These are phyloP conservation scores for Brachypteracias leptosomus DNA, from an alignment of 2,113 vertebrate genomes.

Conservation along the genomic window DNA sequence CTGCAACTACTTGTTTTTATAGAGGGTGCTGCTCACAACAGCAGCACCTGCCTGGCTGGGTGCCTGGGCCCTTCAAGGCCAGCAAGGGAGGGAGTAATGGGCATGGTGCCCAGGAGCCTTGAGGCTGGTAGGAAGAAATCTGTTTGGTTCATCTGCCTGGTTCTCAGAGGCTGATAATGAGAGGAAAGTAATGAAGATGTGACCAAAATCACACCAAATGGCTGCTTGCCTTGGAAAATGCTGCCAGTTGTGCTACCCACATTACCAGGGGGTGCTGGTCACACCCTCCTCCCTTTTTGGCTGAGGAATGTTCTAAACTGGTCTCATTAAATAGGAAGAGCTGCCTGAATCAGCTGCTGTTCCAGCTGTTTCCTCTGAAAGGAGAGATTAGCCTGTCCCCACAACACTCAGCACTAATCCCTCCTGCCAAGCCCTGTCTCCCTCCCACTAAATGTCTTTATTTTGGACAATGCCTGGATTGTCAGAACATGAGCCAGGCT, in stretches of 20 bases:
- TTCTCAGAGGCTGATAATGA: background rate
- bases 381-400: background rate
- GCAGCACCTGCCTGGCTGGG: background rate
- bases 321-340: background rate
- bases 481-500: background rate
- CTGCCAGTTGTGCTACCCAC: background rate
- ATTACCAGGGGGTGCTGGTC: background rate
- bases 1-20: background rate
- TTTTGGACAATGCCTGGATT: background rate
- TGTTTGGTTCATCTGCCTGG: background rate
- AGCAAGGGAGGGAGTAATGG: background rate
- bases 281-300: background rate
- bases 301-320: background rate
- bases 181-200: background rate
- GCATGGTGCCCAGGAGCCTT: background rate
- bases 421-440: background rate
- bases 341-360: background rate
- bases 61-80: background rate
- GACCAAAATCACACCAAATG: background rate
- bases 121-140: background rate
- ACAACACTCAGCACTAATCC: background rate
- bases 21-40: background rate
- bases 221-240: background rate
- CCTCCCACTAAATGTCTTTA: background rate
- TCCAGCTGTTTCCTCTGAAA: background rate